Base-by-base conservation (phyloP, 2,888 invertebrate genomes). In the Diploptera punctata region DNA sequence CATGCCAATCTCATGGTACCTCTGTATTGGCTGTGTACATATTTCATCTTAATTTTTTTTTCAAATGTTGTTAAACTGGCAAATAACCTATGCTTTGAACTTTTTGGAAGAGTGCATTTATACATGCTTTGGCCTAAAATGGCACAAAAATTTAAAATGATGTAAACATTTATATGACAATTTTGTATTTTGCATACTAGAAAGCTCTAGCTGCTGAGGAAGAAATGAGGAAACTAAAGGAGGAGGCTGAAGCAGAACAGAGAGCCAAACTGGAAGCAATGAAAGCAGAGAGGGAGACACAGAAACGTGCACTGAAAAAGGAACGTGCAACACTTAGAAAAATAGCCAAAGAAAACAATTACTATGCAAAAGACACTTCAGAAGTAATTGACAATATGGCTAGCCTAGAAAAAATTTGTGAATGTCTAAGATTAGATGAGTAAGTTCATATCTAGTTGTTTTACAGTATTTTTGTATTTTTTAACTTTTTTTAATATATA, bases 361-460 rank as follows among this genome's bases (percentile, higher is more conserved):
- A 95, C 81, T 98, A 91, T 82, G 84, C 90, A 5, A 79, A 82
- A 44, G 88, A 87, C 79, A 91, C 92, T 18, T 87, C 89, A 26
- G 93, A 95, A 81, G 87, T 87, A 73, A 88, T 98, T 1, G 85
- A 88, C 62, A 90, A 96, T 80, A 94, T 98, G 93, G 92, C 94
- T 49, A 93, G 93, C n/a, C 88, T 97, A 2, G 98, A 99, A 80
- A 93, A 93, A 82, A 88, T 98, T 68, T 96, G 97, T 81, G 97
- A 98, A 84, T 84, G 90, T 71, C 87, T 94, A 77, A 90, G 88
- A 79, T 82, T 90, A 2, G 79, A 85, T 0, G 93, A 94, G 69
- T 72, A 52, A 69, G 73, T 68, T 3, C n/a, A n/a, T n/a, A n/a
- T n/a, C n/a, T n/a, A n/a, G n/a, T n/a, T n/a, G n/a, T n/a, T n/a